Base-by-base conservation (phyloP, 1,140 invertebrate genomes). In the Drosophila malerkotliana region DNA sequence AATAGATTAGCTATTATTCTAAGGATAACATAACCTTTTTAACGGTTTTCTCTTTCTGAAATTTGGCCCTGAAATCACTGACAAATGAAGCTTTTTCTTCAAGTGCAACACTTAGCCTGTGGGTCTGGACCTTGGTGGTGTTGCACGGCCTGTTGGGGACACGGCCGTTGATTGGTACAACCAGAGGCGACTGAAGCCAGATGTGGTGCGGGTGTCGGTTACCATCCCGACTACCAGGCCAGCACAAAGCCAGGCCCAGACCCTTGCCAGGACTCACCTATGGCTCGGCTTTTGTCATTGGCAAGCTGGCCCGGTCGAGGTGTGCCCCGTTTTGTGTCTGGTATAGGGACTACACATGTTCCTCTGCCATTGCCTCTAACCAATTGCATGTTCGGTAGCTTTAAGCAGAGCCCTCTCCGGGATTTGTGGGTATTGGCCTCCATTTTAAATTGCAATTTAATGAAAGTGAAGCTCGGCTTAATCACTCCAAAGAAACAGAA, bases 111-210 rank as follows among this genome's bases (percentile, higher is more conserved):
- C 61, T 87, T 77, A 64, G 71, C 80, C 76, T 55, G 41, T 61
- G 76, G 54, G 57, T 60, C 60, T 47, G 49, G 41, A 32, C 26
- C 47, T 14, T 55, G 53, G 59, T 53, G 56, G 47, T 63, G 47
- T 52, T 45, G 47, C 63, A 55, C 64, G 68, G 62, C 57, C 82
- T 84, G 81, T 44, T 39, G 63, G 52, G 87, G 81, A 87, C 81
- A 85, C 74, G 61, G 15, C 71, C 58, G 64, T 58, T 78, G 83
- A 85, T 85, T 87, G 81, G 51, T 56, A 78, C 69, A 72, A 61
- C 44, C 21, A 54, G 49, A 37, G 56, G 55, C 57, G 34, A 47
- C 55, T 57, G 15, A 47, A 59, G 32, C 67, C 76, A 79, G 63
- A 51, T 61, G 67, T 45, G 54, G 61, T 67, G 55, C 72, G 49